phyloP scores from a whole-genome alignment of 2,113 vertebrate species.

The Ctenodactylus gundi region DNA sequence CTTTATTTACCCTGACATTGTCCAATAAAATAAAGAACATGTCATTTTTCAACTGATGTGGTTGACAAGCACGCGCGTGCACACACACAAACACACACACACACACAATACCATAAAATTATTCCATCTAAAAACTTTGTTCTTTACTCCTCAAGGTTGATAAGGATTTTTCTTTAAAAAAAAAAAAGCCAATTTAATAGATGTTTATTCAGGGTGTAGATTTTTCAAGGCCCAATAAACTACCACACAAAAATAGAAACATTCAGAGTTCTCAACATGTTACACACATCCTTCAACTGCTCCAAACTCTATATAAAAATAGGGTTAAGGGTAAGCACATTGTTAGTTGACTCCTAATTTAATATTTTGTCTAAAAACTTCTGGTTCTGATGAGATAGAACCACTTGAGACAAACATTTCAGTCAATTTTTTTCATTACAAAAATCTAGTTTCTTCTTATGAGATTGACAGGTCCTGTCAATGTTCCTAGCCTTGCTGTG shows the following conservation, averaged over 20 bases:
- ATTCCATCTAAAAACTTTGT: neutral
- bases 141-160: neutral
- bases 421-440: neutral
- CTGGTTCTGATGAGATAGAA: neutral
- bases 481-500: neutral
- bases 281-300: neutral
- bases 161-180: no score
- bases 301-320: neutral
- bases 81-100: neutral
- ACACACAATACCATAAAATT: neutral
- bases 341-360: conserved; percentile 48
- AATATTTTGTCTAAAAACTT: conserved; percentile 58
- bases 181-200: no score
- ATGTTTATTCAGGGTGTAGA: neutral
- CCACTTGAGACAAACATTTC: conserved; percentile 13
- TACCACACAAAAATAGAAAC: neutral
- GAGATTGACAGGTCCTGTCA: neutral
- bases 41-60: neutral
- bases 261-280: neutral
- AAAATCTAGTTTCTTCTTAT: conserved; percentile 47
- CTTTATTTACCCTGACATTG: neutral
- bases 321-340: neutral
- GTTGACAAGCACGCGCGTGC: neutral
- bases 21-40: neutral
- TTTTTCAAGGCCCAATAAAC: neutral